Base-by-base conservation (phyloP, 2,888 invertebrate species). In the Galeruca laticollis region DNA sequence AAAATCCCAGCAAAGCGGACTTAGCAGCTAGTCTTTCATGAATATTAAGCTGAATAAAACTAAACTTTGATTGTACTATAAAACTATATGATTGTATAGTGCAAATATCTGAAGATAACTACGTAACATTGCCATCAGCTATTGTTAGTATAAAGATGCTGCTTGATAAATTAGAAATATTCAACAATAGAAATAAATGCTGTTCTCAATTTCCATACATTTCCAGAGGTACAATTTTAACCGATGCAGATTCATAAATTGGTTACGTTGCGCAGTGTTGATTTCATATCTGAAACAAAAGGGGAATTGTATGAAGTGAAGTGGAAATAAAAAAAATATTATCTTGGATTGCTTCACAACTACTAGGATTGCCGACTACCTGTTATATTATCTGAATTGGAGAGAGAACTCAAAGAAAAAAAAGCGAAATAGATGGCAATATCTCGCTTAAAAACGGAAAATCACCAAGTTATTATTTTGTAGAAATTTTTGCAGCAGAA, bases 181-280 rank as follows among this genome's bases (percentile, higher is more conserved):
- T 43, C 43, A 13, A 43, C 15, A 43, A 43, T 43, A 43, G n/a
- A 15, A 43, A n/a, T n/a, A 15, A 43, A 43, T 6, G 15, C 5
- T n/a, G 43, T 2, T 43, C 43, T n/a, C 43, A 3, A 43, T 15
- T 43, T 43, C n/a, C 43, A 13, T n/a, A 43, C 43, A n/a, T n/a
- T 15, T n/a, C 43, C 43, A n/a, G 43, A 43, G 43, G n/a, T 15
- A 43, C 13, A 43, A 43, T 43, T 43, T 43, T n/a, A 43, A 43
- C 13, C 15, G 15, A n/a, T 15, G n/a, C 43, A 43, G 43, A 13
- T 43, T n/a, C 5, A 43, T n/a, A 6, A 43, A 43, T 43, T 43
- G 43, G 13, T 15, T n/a, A 5, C n/a, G n/a, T 43, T n/a, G 43
- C 5, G 15, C 15, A 43, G 15, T 43, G 43, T 43, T 43, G 43